Base-by-base conservation (phyloP, 2,888 invertebrate species). In the Caenorhabditis sulstoni region DNA sequence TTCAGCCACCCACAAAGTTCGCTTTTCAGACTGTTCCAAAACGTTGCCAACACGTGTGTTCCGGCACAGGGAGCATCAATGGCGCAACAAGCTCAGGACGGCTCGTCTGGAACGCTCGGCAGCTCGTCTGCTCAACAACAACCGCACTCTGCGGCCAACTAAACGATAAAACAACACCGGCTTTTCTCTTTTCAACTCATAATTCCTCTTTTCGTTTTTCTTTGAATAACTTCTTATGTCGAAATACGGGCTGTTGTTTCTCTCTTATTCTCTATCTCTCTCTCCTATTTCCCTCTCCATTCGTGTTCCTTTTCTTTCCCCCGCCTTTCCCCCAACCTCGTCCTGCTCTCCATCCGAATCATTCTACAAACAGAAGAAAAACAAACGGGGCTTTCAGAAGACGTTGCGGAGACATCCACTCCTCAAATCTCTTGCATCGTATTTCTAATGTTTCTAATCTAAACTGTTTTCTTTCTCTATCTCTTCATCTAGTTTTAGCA, bases 21-120 rank as follows among this genome's bases (percentile, higher is more conserved):
- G 1, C 4, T 62, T 77, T 79, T 45, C 80, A 85, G 85, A 65
- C 58, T 86, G 50, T 86, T 86, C 83, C 85, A 82, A 79, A 86
- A 86, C 65, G 85, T 86, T 50, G 85, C 85, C 1, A 86, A 83
- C 62, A 86, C 85, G 18, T 86, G 85, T 62, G 83, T 82, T 11
- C 66, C 76, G 55, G 41, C 79, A 7, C 77, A 70, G 47, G 47
- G 45, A 47, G 14, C 68, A 49, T 49, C 57, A 35, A 8, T 49
- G 35, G 39, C 67, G 37, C 61, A 52, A 45, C n/a, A 52, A 20
- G 50, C 44, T 37, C 7, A 45, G n/a, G 71, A 53, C n/a, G 64
- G 53, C 14, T 41, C 70, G 20, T 20, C 57, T 16, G 64, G 64
- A 55, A 35, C 39, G 20, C 35, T 64, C 41, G 64, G 70, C 9